These are phyloP conservation scores for Cranoglanis bouderius DNA, from an alignment of 2,113 vertebrate species.

Conservation along the genomic window DNA sequence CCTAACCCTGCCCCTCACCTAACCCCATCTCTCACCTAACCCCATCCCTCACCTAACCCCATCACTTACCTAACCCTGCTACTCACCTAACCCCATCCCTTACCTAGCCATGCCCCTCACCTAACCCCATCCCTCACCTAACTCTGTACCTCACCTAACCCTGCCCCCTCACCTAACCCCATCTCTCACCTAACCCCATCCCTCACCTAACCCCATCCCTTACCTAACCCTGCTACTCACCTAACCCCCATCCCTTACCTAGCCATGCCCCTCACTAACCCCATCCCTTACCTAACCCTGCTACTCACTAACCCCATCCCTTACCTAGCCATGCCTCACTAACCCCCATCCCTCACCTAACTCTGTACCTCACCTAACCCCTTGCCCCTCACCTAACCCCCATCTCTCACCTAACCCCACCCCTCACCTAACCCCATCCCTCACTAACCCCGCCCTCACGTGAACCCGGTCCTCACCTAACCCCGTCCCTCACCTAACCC, in stretches of 20 bases:
- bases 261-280: not conserved
- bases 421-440: not conserved
- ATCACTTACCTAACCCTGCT: not conserved
- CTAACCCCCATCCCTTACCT: not conserved
- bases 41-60: not conserved
- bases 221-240: not conserved
- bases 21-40: not conserved
- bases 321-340: not conserved
- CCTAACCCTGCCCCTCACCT: too few species aligned
- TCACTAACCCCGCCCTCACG: not conserved
- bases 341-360: not conserved
- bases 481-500: not conserved
- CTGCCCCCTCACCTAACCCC: not conserved
- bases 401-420: not conserved
- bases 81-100: not conserved
- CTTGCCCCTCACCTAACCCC: too few species aligned
- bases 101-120: rapidly evolving
- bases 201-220: not conserved
- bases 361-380: not conserved
- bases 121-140: not conserved
- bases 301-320: not conserved
- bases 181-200: not conserved
- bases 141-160: not conserved
- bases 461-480: not conserved
- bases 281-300: not conserved